These are phyloP conservation scores for Pseudopleuronectes americanus DNA, from an alignment of 2,797 vertebrate species.

Conservation along the genomic window DNA sequence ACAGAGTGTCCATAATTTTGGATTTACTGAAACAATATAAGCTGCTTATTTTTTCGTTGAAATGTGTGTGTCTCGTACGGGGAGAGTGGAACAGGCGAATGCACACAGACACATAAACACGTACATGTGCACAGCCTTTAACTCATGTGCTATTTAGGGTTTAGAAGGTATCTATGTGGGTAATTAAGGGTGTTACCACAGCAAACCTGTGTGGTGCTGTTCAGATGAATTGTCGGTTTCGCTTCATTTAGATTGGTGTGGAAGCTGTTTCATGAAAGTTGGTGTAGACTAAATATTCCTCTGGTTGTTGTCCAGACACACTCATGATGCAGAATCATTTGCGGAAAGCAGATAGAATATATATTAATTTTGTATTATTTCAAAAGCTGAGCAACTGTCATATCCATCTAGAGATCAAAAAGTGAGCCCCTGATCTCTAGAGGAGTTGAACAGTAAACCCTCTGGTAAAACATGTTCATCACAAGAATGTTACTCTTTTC, in stretches of 20 bases:
- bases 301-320: background rate
- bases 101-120: slow-evolving; percentile 17
- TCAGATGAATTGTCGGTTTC: background rate
- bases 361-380: background rate
- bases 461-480: too few species aligned
- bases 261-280: background rate
- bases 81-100: slow-evolving; percentile 19
- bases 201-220: background rate
- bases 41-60: slow-evolving; percentile 63
- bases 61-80: slow-evolving; percentile 20
- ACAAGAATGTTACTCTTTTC: too few species aligned
- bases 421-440: too few species aligned
- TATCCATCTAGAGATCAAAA: background rate
- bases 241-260: background rate
- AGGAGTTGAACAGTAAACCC: too few species aligned
- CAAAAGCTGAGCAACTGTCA: background rate
- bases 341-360: background rate
- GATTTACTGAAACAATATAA: slow-evolving; percentile 74
- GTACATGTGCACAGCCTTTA: background rate
- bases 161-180: background rate
- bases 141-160: background rate
- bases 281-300: background rate
- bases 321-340: background rate
- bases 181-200: background rate
- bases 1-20: slow-evolving; percentile 67